These are phyloP conservation scores for Machaerirhynchus nigripectus DNA, from an alignment of 2,113 vertebrate species.

Conservation along the genomic window DNA sequence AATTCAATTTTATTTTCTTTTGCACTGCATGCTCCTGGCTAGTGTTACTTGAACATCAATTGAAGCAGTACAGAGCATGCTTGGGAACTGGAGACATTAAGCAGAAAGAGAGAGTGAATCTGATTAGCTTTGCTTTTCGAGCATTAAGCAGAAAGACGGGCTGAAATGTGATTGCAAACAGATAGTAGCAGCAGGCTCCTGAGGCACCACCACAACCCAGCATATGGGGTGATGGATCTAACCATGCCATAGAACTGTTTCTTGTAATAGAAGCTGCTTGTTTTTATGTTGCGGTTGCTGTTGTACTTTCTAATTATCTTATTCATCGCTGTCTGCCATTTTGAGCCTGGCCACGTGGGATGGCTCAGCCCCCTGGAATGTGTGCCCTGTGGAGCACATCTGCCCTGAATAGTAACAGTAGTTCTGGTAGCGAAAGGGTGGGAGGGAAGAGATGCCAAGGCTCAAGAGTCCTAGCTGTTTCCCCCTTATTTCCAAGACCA, in stretches of 20 bases:
- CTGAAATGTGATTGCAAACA: conserved; percentile 55
- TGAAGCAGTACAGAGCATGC: conserved; percentile 22
- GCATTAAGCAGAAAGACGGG: conserved; percentile 40
- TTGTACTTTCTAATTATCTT: conserved; percentile 39
- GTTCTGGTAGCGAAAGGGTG: not conserved
- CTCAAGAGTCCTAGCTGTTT: not conserved
- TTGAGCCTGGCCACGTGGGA: conserved; percentile 20
- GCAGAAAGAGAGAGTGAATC: conserved; percentile 33
- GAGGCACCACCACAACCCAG: not conserved
- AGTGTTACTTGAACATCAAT: conserved; percentile 30
- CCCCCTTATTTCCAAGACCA: conserved; percentile 14
- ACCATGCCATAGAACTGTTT: not conserved
- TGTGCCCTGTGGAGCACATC: not conserved
- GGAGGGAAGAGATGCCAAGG: conserved; percentile 1
- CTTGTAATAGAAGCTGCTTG: conserved; percentile 32
- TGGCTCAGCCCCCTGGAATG: conserved; percentile 22
- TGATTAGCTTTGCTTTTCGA: conserved; percentile 61
- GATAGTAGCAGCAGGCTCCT: conserved; percentile 44
- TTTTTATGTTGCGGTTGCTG: conserved; percentile 29
- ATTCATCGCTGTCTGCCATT: conserved; percentile 49
- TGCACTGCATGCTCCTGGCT: not conserved
- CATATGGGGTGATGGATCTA: conserved; percentile 32
- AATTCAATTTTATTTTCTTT: not conserved
- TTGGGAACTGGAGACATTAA: conserved; percentile 41
- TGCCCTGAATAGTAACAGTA: not conserved